Base-by-base conservation (phyloP, 2,888 invertebrate species). In the Acanthosepion esculentum region DNA sequence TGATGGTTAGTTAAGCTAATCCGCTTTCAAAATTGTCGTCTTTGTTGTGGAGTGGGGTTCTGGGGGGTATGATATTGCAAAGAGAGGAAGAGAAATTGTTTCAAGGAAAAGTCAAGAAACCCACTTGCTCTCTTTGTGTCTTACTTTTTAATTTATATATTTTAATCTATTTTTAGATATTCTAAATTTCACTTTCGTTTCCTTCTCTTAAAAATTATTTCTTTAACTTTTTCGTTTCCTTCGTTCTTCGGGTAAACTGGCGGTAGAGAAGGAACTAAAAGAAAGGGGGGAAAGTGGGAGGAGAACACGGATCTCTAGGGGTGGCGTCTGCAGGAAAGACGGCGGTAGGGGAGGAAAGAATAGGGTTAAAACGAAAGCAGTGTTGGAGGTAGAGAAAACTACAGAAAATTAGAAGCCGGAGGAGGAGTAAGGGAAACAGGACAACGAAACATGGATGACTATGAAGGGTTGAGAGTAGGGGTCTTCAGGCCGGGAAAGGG, bases 321-420 rank as follows among this genome's bases (percentile, higher is more conserved):
- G 94, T 94, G 41, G 94, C 48, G 94, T 94, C 48, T 59, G 94
- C 50, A 53, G 41, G 53, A 94, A 53, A 94, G 91, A 94, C 48
- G 48, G 55, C 8, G 94, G 48, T 48, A 94, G 29, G 50, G 78
- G n/a, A 53, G 50, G 94, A 59, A 41, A 94, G 64, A 23, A 26
- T n/a, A 53, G n/a, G 64, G 94, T 48, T 48, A 23, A 29, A 50
- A 50, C 50, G 50, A 50, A 50, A 50, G 50, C 50, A 7, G 10
- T 20, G 29, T 48, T 59, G 53, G n/a, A 15, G 48, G 92, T 23
- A 64, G 64, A 29, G 64, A 29, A 29, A 64, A 64, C 64, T 64
- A 64, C 26, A 26, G 64, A 64, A 64, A 64, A 8, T 50, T 64
- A 29, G 3, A 64, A 64, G 50, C 50, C 50, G 50, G 50, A 15